Evolutionary conservation across 2,113 vertebrate species (phyloP), one percentile per base, ranked within the genome.

Genomic region (Caretta caretta): DNA sequence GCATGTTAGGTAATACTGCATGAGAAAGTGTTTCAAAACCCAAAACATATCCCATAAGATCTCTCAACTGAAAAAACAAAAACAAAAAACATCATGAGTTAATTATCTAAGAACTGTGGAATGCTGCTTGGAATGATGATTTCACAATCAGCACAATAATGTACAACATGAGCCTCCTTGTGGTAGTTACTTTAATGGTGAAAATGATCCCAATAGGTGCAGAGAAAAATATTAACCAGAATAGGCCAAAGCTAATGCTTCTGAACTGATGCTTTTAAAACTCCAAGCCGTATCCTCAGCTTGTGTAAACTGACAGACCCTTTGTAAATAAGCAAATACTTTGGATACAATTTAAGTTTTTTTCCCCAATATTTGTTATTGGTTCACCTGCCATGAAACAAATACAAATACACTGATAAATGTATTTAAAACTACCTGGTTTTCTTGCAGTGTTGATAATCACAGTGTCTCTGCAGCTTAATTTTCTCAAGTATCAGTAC

Each of bases 161-260:
- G 0, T 14, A 25, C 24, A 48, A 50, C 54, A 0, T 0, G 54
- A 90, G 84, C 35, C 31, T 82, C 79, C 76, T 81, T 0, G 0
- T 0, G 2, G 90, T 49, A 27, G 8, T 51, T 51, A 29, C 20
- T 72, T 72, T 38, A 72, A 38, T 38, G 35, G 22, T 22, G 17
- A 1, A 57, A 90, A 81, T 78, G 42, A 78, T 48, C 24, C 25
- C 42, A 69, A 5, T 0, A 0, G 0, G 10, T 4, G 84, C n/a
- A 72, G 9, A 72, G 17, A 11, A 42, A 87, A 78, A 2, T 3
- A 75, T 4, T 14, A 87, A 84, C 1, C 20, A 20, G 65, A 57
- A 3, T 42, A 75, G 65, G 7, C 84, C 90, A 69, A 0, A 0
- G 31, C 20, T 53, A 38, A 3, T 2, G 3, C 88, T 78, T 57